Base-by-base conservation (phyloP, 2,888 invertebrate genomes). In the Drosophila anceps region DNA sequence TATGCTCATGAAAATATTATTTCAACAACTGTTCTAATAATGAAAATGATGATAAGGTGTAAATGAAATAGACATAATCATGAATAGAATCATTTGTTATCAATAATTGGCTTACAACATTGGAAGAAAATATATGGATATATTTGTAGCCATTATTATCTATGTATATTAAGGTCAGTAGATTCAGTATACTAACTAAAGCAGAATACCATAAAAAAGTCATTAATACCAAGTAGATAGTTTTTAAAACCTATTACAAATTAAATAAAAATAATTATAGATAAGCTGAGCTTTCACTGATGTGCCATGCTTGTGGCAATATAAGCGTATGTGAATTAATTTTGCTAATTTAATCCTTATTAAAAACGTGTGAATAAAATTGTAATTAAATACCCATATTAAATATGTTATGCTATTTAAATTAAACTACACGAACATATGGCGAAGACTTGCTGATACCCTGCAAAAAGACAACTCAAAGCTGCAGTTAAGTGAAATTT, bases 271-370 rank as follows among this genome's bases (percentile, higher is more conserved):
- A 18, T 13, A 3, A 31, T 18, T 50, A 18, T 7, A 12, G 31
- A 4, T 24, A 27, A 43, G 43, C 20, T 12, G 12, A 1, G 9
- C 6, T n/a, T n/a, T n/a, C 9, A 39, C 10, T 33, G 33, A 10
- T 12, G 39, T 20, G 12, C 5, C 43, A 43, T 20, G 13, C 29
- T 6, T 48, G 5, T 18, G 29, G n/a, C 3, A 12, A 31, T 18
- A 8, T 15, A 6, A 51, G 20, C 51, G 33, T 33, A 9, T 35
- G 20, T 15, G 24, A 53, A 24, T 53, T 20, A 24, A 53, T 53
- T 53, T 20, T 1, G 35, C 51, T 53, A 53, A 53, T 53, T 35
- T 9, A 53, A 53, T 35, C 35, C 13, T 5, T 20, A 35, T 35
- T 53, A 35, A 53, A 53, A 15, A 10, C 51, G 18, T 53, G 35